These are phyloP conservation scores for Margarornis squamiger DNA, from an alignment of 2,797 vertebrate species.

Conservation along the genomic window DNA sequence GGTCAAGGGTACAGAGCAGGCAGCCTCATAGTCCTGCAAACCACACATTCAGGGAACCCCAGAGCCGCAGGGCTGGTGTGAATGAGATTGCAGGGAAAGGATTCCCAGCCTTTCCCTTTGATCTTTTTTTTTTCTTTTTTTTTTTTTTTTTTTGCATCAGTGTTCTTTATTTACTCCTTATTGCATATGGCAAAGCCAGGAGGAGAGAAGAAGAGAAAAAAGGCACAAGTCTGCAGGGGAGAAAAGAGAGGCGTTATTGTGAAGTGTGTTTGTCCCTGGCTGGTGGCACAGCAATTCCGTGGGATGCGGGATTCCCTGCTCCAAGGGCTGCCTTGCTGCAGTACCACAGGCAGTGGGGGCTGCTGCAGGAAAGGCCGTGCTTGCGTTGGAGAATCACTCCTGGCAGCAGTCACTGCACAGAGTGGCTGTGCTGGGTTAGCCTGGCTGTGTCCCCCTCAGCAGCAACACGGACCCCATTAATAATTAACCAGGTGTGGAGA, in stretches of 20 bases:
- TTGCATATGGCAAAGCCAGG: conserved; percentile 61
- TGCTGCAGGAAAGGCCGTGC: not conserved
- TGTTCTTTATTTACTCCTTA: conserved; percentile 50
- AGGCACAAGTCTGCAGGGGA: conserved; percentile 49
- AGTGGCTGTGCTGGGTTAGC: accelerated
- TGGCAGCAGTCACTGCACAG: not conserved
- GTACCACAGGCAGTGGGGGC: not conserved
- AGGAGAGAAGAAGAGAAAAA: conserved; percentile 56
- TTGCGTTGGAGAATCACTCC: not conserved
- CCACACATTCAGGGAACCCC: not conserved
- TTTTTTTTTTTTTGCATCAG: not conserved
- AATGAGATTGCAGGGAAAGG: not conserved
- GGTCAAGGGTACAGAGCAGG: not conserved
- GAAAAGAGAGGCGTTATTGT: conserved; percentile 55
- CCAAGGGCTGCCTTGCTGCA: not conserved
- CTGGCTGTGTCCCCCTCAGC: not conserved
- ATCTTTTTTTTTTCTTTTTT: not conserved
- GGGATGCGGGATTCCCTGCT: conserved; percentile 44
- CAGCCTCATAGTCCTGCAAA: not conserved
- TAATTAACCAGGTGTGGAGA: conserved; percentile 10
- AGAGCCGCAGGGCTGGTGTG: not conserved
- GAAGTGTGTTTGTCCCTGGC: conserved; percentile 43
- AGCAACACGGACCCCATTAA: not conserved
- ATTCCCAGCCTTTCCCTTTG: not conserved
- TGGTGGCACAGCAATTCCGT: conserved; percentile 46